phyloP scores from a whole-genome alignment of 2,797 vertebrate species.

The Mico argentatus region DNA sequence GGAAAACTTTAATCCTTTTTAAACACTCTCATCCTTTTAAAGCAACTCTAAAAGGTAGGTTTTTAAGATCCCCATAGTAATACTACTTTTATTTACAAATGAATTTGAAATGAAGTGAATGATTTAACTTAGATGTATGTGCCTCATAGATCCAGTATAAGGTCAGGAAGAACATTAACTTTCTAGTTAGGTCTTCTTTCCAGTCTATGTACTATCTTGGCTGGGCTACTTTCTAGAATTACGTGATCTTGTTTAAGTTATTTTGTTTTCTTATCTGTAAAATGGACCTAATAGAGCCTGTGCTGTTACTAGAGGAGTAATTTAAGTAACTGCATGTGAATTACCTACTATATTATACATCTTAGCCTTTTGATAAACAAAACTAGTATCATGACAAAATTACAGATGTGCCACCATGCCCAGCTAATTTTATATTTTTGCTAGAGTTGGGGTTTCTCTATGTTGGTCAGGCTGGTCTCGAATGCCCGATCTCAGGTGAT shows the following conservation, averaged over 20 bases:
- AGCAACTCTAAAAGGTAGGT: neutral
- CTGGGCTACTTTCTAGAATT: neutral
- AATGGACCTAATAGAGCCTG: neutral
- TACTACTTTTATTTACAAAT: neutral
- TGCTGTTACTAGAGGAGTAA: neutral
- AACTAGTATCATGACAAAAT: neutral
- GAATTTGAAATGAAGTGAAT: neutral
- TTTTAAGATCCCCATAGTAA: neutral
- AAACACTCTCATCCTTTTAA: neutral
- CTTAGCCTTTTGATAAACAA: neutral
- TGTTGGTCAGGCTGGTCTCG: no score
- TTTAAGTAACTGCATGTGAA: neutral
- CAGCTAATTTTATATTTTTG: no score
- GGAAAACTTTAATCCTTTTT: neutral
- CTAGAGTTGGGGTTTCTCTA: no score
- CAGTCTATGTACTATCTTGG: neutral
- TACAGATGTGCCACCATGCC: neutral
- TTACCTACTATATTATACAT: neutral
- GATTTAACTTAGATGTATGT: neutral
- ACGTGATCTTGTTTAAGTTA: neutral
- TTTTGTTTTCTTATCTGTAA: neutral
- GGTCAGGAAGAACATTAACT: neutral
- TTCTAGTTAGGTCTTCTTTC: neutral
- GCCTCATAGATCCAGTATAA: accelerated
- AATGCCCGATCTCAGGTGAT: no score